These are phyloP conservation scores for Lepilemur ruficaudatus DNA, from an alignment of 2,797 vertebrate genomes.

Conservation along the genomic window DNA sequence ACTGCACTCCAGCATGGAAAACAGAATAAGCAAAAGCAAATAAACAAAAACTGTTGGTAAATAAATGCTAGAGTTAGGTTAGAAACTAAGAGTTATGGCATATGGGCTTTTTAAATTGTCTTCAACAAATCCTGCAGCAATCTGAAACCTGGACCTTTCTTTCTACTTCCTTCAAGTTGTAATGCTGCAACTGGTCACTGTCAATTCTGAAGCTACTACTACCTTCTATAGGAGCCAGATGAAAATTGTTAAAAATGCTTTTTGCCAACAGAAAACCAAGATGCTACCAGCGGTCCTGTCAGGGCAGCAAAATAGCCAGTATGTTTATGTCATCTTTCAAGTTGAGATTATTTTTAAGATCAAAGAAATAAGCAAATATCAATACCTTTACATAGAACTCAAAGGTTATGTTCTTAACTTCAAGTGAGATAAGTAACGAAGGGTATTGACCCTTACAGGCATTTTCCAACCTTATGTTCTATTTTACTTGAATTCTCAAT, in stretches of 20 bases:
- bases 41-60: background rate
- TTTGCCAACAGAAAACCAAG: background rate
- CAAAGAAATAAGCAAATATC: background rate
- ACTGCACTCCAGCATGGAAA: background rate
- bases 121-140: background rate
- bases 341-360: background rate
- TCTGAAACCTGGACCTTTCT: background rate
- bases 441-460: background rate
- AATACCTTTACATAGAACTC: background rate
- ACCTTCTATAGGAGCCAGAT: background rate
- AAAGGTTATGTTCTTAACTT: background rate
- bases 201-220: background rate
- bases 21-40: background rate
- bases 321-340: background rate
- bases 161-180: background rate
- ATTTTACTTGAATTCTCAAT: background rate
- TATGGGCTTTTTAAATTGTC: background rate
- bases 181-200: background rate
- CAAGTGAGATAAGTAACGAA: background rate
- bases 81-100: background rate
- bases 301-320: background rate
- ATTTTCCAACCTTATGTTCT: background rate
- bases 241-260: background rate
- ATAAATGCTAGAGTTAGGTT: background rate
- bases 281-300: background rate